These are phyloP conservation scores for Aproaerema taeniolella DNA, from an alignment of 2,888 invertebrate genomes.

Conservation along the genomic window DNA sequence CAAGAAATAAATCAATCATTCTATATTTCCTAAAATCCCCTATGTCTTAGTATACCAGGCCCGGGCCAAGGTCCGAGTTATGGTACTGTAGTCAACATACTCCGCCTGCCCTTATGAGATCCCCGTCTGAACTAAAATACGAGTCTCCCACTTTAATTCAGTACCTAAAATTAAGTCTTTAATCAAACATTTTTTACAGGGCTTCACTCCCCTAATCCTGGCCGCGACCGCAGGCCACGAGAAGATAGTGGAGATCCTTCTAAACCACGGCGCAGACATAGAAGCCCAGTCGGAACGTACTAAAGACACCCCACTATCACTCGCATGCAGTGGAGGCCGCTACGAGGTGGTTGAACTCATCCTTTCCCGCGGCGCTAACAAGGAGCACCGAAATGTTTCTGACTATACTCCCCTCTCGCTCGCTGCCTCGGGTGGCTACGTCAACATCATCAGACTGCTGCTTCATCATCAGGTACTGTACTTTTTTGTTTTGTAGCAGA, in stretches of 20 bases:
- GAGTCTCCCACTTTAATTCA: too few relatives aligned
- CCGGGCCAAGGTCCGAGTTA: too few relatives aligned
- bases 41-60: too few relatives aligned
- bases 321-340: conserved; percentile 98
- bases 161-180: too few relatives aligned
- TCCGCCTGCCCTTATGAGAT: too few relatives aligned
- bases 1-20: too few relatives aligned
- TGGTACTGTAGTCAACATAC: too few relatives aligned
- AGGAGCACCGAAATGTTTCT: conserved; percentile 98
- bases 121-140: too few relatives aligned
- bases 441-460: conserved; percentile 97
- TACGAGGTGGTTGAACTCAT: conserved; percentile 87
- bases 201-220: conserved; percentile 97
- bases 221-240: conserved; percentile 95
- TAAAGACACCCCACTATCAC: conserved; percentile 97
- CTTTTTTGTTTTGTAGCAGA: too few relatives aligned
- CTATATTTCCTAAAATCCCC: too few relatives aligned
- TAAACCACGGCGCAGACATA: conserved; percentile 97
- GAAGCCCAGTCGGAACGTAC: conserved; percentile 99
- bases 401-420: conserved; percentile 99
- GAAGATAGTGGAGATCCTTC: conserved; percentile 91
- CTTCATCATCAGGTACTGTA: conserved; percentile 87
- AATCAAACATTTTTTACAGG: conserved; percentile 65
- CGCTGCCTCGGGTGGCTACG: conserved; percentile 98
- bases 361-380: conserved; percentile 93